These are phyloP conservation scores for Schizopygopsis pylzovi DNA, from an alignment of 2,797 vertebrate genomes.

Conservation along the genomic window DNA sequence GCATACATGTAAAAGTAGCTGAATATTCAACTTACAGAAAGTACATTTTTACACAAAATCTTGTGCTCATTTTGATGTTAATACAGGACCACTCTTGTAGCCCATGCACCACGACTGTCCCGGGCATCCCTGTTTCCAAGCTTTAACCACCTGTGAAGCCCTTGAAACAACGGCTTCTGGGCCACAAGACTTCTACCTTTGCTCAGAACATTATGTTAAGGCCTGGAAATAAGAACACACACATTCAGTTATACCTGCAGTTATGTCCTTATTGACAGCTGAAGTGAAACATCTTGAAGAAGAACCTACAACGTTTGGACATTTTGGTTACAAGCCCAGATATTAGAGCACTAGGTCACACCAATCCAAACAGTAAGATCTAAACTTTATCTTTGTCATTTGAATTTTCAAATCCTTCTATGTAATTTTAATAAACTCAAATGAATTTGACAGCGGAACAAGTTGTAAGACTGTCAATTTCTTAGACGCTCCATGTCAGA, in stretches of 20 bases:
- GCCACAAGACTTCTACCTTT: slow-evolving; percentile 83
- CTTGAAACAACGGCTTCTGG: slow-evolving; percentile 87
- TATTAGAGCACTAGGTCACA: not conserved
- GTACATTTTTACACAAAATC: too few species aligned
- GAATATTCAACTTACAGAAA: too few species aligned
- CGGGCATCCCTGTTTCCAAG: slow-evolving; percentile 88
- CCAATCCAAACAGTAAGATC: not conserved
- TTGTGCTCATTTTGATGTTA: too few species aligned
- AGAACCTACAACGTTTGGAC: not conserved
- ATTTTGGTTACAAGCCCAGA: not conserved
- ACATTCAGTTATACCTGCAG: not conserved
- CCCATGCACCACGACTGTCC: slow-evolving; percentile 84
- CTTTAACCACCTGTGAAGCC: slow-evolving; percentile 82
- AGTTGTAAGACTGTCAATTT: not conserved
- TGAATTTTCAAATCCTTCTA: not conserved
- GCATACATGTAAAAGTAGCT: too few species aligned
- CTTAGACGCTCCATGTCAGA: not conserved
- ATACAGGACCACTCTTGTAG: too few species aligned
- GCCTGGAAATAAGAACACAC: slow-evolving; percentile 77
- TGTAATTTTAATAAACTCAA: not conserved
- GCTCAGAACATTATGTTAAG: too few species aligned
- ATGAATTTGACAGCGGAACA: slow-evolving; percentile 17
- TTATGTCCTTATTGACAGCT: not conserved
- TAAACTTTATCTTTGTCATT: slow-evolving; percentile 3
- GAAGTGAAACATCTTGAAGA: not conserved